Evolutionary conservation across 2,113 vertebrate genomes (phyloP).

Genomic region (Echinops telfairi): DNA sequence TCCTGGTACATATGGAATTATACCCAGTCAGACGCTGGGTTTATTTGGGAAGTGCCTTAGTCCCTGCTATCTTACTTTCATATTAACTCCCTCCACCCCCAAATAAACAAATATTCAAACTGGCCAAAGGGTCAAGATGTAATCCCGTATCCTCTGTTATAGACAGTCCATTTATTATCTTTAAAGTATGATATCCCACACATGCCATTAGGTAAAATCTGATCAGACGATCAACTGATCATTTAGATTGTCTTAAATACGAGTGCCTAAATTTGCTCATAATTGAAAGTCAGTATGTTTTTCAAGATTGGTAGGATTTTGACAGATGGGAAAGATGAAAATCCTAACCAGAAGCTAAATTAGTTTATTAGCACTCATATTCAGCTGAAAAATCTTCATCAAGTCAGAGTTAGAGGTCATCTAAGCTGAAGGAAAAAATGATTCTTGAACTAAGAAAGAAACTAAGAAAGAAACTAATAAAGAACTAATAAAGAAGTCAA

Average conservation of each 20-base stretch:
- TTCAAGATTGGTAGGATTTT: conserved; percentile 49
- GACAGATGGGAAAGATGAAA: conserved; percentile 67
- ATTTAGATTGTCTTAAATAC: conserved; percentile 52
- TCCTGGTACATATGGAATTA: background rate
- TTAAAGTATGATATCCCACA: conserved; percentile 55
- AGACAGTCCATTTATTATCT: background rate
- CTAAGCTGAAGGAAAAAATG: conserved; percentile 44
- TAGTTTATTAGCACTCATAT: conserved; percentile 60
- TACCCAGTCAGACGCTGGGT: background rate
- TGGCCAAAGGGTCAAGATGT: background rate
- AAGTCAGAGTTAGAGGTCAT: conserved; percentile 43
- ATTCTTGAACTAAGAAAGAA: conserved; percentile 33
- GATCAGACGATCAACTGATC: background rate
- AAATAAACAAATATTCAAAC: conserved; percentile 16
- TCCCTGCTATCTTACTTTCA: background rate
- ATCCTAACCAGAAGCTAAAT: conserved; percentile 65
- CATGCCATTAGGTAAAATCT: conserved; percentile 35
- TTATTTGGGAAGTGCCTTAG: background rate
- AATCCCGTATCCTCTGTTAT: conserved; percentile 24
- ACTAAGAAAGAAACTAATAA: too few species aligned
- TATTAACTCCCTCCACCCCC: too few species aligned
- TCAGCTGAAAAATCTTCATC: conserved; percentile 49
- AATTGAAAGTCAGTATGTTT: conserved; percentile 52
- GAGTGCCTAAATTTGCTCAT: conserved; percentile 50
- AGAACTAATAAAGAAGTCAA: conserved; percentile 55